A percentile compares a stretch with the other conserved stretches of the same genome.
These are phyloP conservation scores for Podarcis siculus DNA, from an alignment of 2,797 vertebrate genomes.

Conservation along the genomic window DNA sequence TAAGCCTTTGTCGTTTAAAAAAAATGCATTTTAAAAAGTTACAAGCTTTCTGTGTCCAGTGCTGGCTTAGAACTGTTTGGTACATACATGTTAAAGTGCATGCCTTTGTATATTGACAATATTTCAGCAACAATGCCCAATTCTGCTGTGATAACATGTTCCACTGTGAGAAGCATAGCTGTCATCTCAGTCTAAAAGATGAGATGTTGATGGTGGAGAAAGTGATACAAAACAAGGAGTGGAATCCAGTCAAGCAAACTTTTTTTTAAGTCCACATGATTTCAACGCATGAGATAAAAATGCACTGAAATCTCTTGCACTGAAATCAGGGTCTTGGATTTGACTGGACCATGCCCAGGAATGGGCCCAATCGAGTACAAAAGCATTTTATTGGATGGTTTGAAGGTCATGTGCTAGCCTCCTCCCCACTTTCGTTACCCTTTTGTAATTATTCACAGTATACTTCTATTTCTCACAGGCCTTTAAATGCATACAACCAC, in stretches of 20 bases:
- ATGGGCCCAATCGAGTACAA: slow-evolving; percentile 8
- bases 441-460: slow-evolving; percentile 6
- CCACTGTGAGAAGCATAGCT: not conserved
- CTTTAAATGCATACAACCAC: not conserved
- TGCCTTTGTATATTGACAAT: not conserved
- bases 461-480: slow-evolving; percentile 26
- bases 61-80: not conserved
- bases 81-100: slow-evolving; percentile 5
- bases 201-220: not conserved
- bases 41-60: slow-evolving; percentile 16
- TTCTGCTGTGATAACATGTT: not conserved
- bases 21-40: not conserved
- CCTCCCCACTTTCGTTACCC: not conserved
- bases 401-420: not conserved
- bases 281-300: not conserved
- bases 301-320: not conserved
- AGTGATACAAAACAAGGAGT: not conserved
- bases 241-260: not conserved
- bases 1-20: slow-evolving; percentile 12
- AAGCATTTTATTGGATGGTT: not conserved
- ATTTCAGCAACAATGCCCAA: not conserved
- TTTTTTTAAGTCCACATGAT: not conserved
- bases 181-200: not conserved
- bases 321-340: not conserved
- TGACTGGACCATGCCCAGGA: not conserved